Evolutionary conservation across 2,797 vertebrate genomes (phyloP).

Genomic region (Fratercula arctica): DNA sequence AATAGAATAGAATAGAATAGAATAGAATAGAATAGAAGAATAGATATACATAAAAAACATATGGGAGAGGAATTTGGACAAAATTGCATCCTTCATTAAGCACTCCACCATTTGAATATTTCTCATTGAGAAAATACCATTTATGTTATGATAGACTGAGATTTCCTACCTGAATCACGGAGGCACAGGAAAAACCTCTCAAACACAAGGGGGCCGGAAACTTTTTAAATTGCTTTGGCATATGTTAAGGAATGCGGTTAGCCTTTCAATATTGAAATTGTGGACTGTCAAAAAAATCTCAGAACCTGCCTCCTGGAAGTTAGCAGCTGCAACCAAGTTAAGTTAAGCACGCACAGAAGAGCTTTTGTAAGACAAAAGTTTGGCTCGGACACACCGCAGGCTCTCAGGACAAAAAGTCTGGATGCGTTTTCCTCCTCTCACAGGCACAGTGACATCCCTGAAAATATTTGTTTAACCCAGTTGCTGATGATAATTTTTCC

Average conservation of each 20-base stretch:
- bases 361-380: not conserved
- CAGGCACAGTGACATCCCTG: not conserved
- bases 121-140: not conserved
- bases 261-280: not conserved
- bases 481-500: not conserved
- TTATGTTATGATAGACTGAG: not conserved
- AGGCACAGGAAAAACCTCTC: not conserved
- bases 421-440: not conserved
- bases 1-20: not conserved
- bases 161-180: not conserved
- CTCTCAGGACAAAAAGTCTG: not conserved
- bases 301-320: not conserved
- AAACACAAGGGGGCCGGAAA: not conserved
- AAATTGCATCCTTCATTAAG: not conserved
- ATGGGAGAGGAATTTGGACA: not conserved
- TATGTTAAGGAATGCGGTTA: not conserved
- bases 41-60: not conserved
- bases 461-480: not conserved
- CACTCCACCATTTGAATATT: not conserved
- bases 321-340: not conserved
- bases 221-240: not conserved
- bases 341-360: not conserved
- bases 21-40: not conserved
- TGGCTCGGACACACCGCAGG: not conserved
- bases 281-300: not conserved